A percentile compares a stretch with the other conserved stretches of the same genome.
These are phyloP conservation scores for Megalops cyprinoides DNA, from an alignment of 2,797 vertebrate genomes.

Conservation along the genomic window DNA sequence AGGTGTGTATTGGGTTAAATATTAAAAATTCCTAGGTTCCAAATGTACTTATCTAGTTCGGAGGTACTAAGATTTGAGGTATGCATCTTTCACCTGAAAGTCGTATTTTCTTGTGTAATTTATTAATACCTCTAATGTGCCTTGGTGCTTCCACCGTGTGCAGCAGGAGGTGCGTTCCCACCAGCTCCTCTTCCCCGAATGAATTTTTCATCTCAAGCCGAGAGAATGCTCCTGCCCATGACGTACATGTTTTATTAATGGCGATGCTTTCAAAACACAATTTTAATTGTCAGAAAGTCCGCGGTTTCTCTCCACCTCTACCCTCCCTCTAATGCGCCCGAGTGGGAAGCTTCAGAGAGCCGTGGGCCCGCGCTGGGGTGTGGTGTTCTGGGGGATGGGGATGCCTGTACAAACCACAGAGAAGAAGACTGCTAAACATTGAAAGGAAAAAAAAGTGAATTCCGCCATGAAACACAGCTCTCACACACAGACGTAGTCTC, in stretches of 20 bases:
- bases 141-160: constrained; percentile 40
- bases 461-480: too few species aligned
- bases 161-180: constrained; percentile 40
- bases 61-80: background rate
- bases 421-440: too few species aligned
- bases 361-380: too few species aligned
- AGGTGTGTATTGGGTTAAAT: background rate
- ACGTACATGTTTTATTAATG: constrained; percentile 59
- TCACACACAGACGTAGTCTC: too few species aligned
- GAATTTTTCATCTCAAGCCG: constrained; percentile 53
- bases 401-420: too few species aligned
- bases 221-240: constrained; percentile 48
- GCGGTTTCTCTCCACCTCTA: constrained; percentile 21
- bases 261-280: constrained; percentile 49
- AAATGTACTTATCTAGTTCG: constrained; percentile 6
- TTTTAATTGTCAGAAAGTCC: constrained; percentile 46
- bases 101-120: constrained; percentile 48
- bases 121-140: constrained; percentile 54
- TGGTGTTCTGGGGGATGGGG: too few species aligned
- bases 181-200: constrained; percentile 36
- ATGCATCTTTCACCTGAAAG: constrained; percentile 28
- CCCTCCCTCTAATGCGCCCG: background rate
- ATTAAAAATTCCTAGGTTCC: too few species aligned
- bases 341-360: background rate
- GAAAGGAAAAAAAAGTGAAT: too few species aligned